These are phyloP conservation scores for Eumerus sabulonum DNA, from an alignment of 2,888 invertebrate species.

Conservation along the genomic window DNA sequence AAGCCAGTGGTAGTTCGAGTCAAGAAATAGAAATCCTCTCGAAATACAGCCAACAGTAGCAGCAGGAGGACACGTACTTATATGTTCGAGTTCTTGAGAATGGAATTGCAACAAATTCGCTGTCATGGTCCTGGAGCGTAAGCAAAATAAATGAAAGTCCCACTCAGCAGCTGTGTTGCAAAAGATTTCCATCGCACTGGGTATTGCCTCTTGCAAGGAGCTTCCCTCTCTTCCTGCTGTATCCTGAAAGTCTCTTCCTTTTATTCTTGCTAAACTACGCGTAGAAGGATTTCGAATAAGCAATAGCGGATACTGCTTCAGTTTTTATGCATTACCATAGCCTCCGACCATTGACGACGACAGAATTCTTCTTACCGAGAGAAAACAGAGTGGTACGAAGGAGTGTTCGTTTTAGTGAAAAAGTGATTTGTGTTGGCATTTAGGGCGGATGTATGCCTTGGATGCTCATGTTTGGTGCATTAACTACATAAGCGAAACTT, in stretches of 20 bases:
- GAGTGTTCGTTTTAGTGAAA: conserved; percentile 14
- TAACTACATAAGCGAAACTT: conserved; percentile 47
- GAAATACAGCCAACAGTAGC: conserved; percentile 26
- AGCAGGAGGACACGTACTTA: conserved; percentile 17
- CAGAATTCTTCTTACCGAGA: background rate
- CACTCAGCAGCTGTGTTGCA: conserved; percentile 51
- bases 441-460: conserved; percentile 37
- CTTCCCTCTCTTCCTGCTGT: too few relatives aligned
- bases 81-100: conserved; percentile 16
- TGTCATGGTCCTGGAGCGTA: conserved; percentile 45
- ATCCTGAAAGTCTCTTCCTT: conserved; percentile 14
- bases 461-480: conserved; percentile 41
- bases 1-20: background rate
- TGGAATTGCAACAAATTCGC: conserved; percentile 43
- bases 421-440: conserved; percentile 43
- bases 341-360: background rate
- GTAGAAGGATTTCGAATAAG: background rate
- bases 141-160: conserved; percentile 53
- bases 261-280: conserved; percentile 27
- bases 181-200: conserved; percentile 37
- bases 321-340: background rate
- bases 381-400: conserved; percentile 32
- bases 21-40: background rate
- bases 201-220: too few relatives aligned
- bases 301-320: background rate